These are phyloP conservation scores for Drosophila macrothrix DNA, from an alignment of 2,888 invertebrate genomes.

Conservation along the genomic window DNA sequence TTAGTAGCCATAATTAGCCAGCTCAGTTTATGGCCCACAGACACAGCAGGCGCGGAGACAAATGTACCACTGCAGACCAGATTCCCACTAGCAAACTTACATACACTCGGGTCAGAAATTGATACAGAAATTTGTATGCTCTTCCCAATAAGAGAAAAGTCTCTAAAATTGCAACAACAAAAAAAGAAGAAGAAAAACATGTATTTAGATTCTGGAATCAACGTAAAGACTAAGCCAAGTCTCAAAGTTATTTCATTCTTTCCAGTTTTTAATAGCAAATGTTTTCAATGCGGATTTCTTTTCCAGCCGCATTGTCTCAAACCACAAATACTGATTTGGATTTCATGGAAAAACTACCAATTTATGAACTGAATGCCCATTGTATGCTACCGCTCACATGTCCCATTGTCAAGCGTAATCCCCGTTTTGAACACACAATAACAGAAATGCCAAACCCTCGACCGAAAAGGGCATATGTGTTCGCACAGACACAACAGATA, in stretches of 20 bases:
- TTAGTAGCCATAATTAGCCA: conserved; percentile 79
- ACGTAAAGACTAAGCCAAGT: not conserved
- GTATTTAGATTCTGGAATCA: not conserved
- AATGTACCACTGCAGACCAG: conserved; percentile 32
- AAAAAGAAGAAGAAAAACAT: not conserved
- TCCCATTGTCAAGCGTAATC: conserved; percentile 37
- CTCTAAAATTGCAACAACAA: not conserved
- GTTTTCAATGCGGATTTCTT: not conserved
- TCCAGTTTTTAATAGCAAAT: not conserved
- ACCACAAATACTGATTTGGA: not conserved
- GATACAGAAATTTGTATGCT: not conserved
- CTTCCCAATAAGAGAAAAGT: not conserved
- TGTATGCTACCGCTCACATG: not conserved
- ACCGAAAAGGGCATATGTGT: conserved; percentile 62
- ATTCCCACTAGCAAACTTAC: conserved; percentile 4
- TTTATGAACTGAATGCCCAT: conserved; percentile 3
- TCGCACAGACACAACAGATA: conserved; percentile 21
- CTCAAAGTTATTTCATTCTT: not conserved
- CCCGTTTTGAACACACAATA: conserved; percentile 13
- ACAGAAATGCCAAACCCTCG: conserved; percentile 15
- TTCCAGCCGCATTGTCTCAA: not conserved
- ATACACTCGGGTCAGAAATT: not conserved
- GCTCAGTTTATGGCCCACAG: conserved; percentile 73
- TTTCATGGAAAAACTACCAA: not conserved
- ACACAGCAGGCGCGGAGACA: conserved; percentile 60